These are phyloP conservation scores for Drosophila mayaguana DNA, from an alignment of 2,888 invertebrate genomes.

Conservation along the genomic window DNA sequence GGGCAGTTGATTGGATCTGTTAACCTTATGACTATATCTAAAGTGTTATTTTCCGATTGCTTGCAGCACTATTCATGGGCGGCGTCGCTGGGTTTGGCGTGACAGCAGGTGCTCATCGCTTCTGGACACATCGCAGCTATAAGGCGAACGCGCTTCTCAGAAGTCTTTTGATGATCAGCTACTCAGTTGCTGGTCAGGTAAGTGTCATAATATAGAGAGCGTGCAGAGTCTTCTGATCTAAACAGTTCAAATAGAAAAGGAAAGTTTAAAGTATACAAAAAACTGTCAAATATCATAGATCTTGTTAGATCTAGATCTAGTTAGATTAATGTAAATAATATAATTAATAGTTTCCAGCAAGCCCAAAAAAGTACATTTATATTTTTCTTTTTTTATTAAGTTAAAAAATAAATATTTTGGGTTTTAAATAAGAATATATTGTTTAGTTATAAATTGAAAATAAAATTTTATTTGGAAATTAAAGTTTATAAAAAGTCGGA, in stretches of 20 bases:
- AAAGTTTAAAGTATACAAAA: no score
- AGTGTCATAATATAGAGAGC: constrained; percentile 44
- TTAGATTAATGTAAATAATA: no score
- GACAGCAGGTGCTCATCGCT: constrained; percentile 89
- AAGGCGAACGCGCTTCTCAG: constrained; percentile 88
- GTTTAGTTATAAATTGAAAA: no score
- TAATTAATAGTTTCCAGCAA: no score
- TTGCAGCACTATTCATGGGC: constrained; percentile 87
- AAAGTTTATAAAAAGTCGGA: no score
- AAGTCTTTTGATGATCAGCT: constrained; percentile 87
- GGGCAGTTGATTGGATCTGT: constrained; percentile 6
- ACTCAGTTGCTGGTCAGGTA: constrained; percentile 89
- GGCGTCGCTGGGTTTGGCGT: constrained; percentile 88
- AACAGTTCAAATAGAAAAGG: not conserved
- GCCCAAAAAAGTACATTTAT: no score
- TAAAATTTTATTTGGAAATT: no score
- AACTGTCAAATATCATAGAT: no score
- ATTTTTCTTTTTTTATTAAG: no score
- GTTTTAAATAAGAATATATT: no score
- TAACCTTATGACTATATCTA: constrained; percentile 5
- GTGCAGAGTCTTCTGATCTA: not conserved
- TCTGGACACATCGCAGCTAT: constrained; percentile 89
- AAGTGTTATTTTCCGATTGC: constrained; percentile 13
- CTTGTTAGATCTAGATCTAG: no score
- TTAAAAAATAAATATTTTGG: no score